Conservation (phyloP, 2,113 vertebrate genomes). For the Mus spicilegus region DNA sequence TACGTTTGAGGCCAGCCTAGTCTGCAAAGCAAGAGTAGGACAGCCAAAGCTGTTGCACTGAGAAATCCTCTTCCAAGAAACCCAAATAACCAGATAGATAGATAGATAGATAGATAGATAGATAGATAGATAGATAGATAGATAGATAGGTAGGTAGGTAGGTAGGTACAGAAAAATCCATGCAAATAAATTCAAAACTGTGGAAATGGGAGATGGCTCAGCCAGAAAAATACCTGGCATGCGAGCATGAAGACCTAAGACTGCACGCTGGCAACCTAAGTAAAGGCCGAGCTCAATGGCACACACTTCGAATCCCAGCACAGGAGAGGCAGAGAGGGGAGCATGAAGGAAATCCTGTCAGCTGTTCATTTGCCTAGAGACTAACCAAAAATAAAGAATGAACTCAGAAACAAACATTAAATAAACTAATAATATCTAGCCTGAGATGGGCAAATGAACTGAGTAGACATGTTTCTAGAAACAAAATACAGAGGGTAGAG, state of each 20-base stretch:
- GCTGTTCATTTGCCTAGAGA: background rate
- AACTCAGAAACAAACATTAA: background rate
- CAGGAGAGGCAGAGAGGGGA: background rate
- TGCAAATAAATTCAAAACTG: background rate
- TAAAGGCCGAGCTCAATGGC: no score
- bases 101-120: no score
- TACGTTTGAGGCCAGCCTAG: no score
- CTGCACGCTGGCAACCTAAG: no score
- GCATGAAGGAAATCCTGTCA: background rate
- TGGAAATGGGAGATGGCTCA: no score
- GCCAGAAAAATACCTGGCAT: background rate
- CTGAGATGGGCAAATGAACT: background rate
- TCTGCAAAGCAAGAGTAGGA: no score
- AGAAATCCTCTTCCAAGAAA: no score
- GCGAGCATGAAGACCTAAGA: background rate
- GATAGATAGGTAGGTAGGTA: no score
- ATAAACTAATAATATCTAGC: background rate
- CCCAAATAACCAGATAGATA: no score
- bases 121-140: no score
- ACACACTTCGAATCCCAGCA: background rate
- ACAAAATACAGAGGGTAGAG: background rate
- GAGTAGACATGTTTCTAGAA: no score
- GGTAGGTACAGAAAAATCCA: background rate
- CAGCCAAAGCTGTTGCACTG: no score
- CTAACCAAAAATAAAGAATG: background rate